A percentile compares a stretch with the other conserved stretches of the same genome.
Conservation (phyloP, 1,140 invertebrate species). For the Bacillus rossius region DNA sequence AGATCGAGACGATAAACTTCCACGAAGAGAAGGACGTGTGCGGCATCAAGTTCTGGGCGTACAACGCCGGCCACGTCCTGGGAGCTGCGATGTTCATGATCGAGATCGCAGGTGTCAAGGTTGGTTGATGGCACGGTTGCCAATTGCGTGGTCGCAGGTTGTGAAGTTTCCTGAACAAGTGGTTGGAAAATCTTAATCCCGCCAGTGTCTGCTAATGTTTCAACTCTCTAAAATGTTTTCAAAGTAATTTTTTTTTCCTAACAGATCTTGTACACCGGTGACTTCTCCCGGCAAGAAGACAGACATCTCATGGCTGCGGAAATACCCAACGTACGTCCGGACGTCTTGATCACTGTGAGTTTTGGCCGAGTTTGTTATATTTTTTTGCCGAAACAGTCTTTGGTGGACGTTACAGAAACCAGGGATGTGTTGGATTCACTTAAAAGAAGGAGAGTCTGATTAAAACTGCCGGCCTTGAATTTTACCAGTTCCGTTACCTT, state of each 20-base stretch:
- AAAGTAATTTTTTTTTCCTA: constrained; percentile 25
- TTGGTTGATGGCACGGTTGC: constrained; percentile 26
- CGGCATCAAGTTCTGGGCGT: constrained; percentile 97
- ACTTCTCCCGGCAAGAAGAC: constrained; percentile 98
- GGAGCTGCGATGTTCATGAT: constrained; percentile 99
- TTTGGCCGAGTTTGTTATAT: constrained; percentile 5
- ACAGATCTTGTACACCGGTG: constrained; percentile 93
- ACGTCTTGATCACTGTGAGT: constrained; percentile 89
- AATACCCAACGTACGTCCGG: constrained; percentile 91
- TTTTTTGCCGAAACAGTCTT: no score
- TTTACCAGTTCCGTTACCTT: no score
- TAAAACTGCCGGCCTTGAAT: no score
- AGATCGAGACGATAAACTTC: constrained; percentile 98
- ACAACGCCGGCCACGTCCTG: constrained; percentile 97
- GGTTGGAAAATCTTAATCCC: no score
- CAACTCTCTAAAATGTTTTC: no score
- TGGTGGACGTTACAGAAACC: no score
- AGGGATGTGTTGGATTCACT: no score
- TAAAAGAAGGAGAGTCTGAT: no score
- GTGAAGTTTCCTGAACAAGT: no score
- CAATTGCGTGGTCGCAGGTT: no score
- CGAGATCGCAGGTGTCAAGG: constrained; percentile 96
- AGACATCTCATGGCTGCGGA: constrained; percentile 99
- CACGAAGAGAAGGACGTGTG: constrained; percentile 97
- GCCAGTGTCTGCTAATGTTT: no score